A percentile compares a stretch with the other conserved stretches of the same genome.
phyloP scores from a whole-genome alignment of 1,140 invertebrate genomes.

The Drosophila sp. region DNA sequence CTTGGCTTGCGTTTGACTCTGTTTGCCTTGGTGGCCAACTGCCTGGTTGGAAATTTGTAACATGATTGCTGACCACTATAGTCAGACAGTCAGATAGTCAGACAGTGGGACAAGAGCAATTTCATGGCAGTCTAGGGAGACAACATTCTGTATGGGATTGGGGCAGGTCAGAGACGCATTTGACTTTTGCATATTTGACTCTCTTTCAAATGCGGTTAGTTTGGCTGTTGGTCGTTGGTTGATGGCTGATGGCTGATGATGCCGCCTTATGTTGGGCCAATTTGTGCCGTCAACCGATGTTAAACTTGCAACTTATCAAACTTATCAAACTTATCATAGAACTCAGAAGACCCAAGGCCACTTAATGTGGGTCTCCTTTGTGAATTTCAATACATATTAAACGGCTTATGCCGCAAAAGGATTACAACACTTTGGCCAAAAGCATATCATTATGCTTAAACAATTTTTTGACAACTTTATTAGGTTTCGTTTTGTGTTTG shows the following conservation, averaged over 20 bases:
- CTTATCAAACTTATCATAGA: slow-evolving; percentile 75
- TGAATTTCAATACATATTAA: slow-evolving; percentile 81
- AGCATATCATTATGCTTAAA: slow-evolving; percentile 83
- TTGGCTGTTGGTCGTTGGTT: slow-evolving; percentile 23
- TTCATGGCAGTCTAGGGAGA: neutral
- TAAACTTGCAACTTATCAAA: slow-evolving; percentile 80
- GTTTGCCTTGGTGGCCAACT: slow-evolving; percentile 38
- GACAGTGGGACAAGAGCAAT: slow-evolving; percentile 36
- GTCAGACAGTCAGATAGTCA: slow-evolving; percentile 14
- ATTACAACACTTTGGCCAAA: slow-evolving; percentile 79
- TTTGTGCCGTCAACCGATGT: slow-evolving; percentile 80
- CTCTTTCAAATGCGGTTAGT: slow-evolving; percentile 59
- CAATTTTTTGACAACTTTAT: slow-evolving; percentile 82
- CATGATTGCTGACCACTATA: slow-evolving; percentile 64
- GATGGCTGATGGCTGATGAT: slow-evolving; percentile 21
- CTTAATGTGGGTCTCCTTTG: slow-evolving; percentile 75
- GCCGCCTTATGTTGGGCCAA: slow-evolving; percentile 45
- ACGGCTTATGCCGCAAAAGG: slow-evolving; percentile 81
- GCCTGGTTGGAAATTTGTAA: slow-evolving; percentile 67
- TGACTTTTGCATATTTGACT: slow-evolving; percentile 82
- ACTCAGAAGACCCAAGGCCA: slow-evolving; percentile 54
- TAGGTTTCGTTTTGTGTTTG: slow-evolving; percentile 57
- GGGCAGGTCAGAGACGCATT: slow-evolving; percentile 50
- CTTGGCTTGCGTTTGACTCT: slow-evolving; percentile 36
- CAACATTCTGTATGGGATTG: slow-evolving; percentile 1